A percentile compares a stretch with the other conserved stretches of the same genome.
These are phyloP conservation scores for Echiichthys vipera DNA, from an alignment of 2,797 vertebrate genomes.

Conservation along the genomic window DNA sequence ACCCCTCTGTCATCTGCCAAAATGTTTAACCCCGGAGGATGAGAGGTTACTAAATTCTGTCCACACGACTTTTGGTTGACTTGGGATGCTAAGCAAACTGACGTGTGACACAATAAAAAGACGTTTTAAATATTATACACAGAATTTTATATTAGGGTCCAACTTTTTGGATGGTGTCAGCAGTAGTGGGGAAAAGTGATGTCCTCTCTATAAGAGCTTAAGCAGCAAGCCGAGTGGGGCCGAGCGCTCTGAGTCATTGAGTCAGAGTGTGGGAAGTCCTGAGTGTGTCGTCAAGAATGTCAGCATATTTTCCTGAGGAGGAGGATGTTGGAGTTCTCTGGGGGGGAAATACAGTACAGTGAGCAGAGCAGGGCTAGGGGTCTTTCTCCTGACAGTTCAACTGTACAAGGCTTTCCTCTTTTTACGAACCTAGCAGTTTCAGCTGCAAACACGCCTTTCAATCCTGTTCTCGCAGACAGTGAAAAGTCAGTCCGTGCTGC, in stretches of 20 bases:
- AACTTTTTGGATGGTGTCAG: conserved; percentile 9
- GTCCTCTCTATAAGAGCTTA: conserved; percentile 12
- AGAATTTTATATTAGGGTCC: background rate
- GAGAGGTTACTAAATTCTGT: conserved; percentile 2
- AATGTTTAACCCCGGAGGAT: conserved; percentile 3
- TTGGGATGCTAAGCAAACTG: background rate
- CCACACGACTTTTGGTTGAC: background rate
- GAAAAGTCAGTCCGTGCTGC: background rate
- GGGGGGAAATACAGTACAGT: conserved; percentile 26
- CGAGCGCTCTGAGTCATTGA: conserved; percentile 52
- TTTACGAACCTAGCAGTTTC: background rate
- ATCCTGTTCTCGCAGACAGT: background rate
- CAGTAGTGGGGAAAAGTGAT: conserved; percentile 29
- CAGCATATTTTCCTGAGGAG: conserved; percentile 74
- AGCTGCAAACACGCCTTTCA: background rate
- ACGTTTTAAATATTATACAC: conserved; percentile 7
- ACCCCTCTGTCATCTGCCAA: conserved; percentile 7
- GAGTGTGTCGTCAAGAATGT: conserved; percentile 74
- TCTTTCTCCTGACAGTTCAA: conserved; percentile 13
- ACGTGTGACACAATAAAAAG: background rate
- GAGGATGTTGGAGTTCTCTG: conserved; percentile 54
- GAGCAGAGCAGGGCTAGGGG: conserved; percentile 7
- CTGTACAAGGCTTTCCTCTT: background rate
- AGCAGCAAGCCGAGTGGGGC: conserved; percentile 57
- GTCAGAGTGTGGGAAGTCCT: conserved; percentile 74